These are phyloP conservation scores for Octodon degus DNA, from an alignment of 2,113 vertebrate species.

Conservation along the genomic window DNA sequence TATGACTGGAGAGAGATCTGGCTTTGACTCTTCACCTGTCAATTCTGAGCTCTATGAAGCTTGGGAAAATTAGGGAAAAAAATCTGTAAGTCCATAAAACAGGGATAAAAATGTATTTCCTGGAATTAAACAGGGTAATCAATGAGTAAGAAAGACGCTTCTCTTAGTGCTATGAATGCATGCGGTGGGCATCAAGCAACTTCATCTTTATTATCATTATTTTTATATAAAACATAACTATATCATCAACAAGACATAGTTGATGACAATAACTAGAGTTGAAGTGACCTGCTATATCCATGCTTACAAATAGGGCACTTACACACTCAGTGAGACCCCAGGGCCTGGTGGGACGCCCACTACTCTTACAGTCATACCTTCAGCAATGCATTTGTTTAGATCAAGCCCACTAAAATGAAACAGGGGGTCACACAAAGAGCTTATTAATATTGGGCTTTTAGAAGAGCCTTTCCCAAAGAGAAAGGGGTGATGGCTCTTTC, in stretches of 20 bases:
- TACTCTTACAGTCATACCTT: not conserved
- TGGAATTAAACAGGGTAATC: not conserved
- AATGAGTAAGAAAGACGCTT: too few species aligned
- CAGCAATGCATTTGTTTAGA: not conserved
- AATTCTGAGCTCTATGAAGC: not conserved
- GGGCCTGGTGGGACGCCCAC: not conserved
- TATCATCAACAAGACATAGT: too few species aligned
- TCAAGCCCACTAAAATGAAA: not conserved
- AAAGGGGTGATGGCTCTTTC: not conserved
- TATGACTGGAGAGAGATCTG: not conserved
- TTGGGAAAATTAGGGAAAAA: not conserved
- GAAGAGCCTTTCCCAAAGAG: not conserved
- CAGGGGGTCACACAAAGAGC: not conserved
- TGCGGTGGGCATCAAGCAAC: rapidly evolving
- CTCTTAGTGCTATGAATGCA: not conserved
- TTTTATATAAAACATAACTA: not conserved
- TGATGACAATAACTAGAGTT: not conserved
- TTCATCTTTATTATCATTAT: not conserved
- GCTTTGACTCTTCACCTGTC: not conserved
- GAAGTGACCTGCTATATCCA: not conserved
- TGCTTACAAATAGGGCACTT: not conserved
- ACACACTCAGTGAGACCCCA: too few species aligned
- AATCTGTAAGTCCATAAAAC: not conserved
- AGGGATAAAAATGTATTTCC: not conserved
- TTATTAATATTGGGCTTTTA: not conserved